phyloP scores from a whole-genome alignment of 2,888 invertebrate genomes.

The Tupiocoris notatus region DNA sequence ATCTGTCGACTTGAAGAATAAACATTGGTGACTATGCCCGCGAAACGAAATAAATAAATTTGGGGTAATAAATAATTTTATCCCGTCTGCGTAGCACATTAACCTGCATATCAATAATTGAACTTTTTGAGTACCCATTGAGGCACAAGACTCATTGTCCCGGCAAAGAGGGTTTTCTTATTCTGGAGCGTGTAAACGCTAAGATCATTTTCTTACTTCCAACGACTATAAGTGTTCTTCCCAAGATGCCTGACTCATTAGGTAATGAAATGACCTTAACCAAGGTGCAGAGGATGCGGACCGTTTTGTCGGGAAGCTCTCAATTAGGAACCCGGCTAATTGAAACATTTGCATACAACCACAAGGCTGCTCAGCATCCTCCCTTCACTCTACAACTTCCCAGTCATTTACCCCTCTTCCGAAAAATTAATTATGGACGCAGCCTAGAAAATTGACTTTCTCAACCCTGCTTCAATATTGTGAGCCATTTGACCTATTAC shows the following conservation, averaged over 20 bases:
- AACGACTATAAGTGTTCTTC: neutral
- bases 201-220: too few relatives aligned
- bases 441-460: conserved; percentile 30
- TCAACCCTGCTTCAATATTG: neutral
- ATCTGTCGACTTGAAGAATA: too few relatives aligned
- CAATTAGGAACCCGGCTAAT: conserved; percentile 31
- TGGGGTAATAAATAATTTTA: too few relatives aligned
- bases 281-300: conserved; percentile 20
- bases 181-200: too few relatives aligned
- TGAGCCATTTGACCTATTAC: too few relatives aligned
- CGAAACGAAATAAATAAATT: too few relatives aligned
- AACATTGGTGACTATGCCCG: too few relatives aligned
- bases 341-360: conserved; percentile 41
- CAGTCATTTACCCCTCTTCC: neutral
- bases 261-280: conserved; percentile 30
- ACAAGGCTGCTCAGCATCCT: neutral
- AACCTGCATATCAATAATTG: too few relatives aligned
- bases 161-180: too few relatives aligned
- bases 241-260: conserved; percentile 1
- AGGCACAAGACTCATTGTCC: too few relatives aligned
- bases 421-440: conserved; percentile 36
- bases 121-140: too few relatives aligned
- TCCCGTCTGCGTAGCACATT: too few relatives aligned
- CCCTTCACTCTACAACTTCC: neutral
- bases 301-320: conserved; percentile 35